Base-by-base conservation (phyloP, 2,888 invertebrate genomes). In the Baronia brevicornis region DNA sequence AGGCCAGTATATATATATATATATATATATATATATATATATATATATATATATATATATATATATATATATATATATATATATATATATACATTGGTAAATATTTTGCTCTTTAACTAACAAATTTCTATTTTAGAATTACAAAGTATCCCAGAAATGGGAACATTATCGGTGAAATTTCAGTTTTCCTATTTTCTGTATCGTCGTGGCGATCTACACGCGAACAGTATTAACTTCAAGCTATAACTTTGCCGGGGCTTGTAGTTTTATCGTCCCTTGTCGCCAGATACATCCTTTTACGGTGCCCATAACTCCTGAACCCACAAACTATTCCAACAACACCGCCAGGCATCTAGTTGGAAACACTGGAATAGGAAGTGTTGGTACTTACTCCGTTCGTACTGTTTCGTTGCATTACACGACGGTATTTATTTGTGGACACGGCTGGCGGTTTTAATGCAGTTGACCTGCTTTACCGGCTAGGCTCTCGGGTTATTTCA, bases 261-360 rank as follows among this genome's bases (percentile, higher is more conserved):
- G 63, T 60, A 54, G 57, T 54, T 71, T 75, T 75, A 75, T 74
- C 67, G 70, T 56, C 43, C 43, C 50, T 48, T 53, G 61, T 58
- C 54, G 54, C 51, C 52, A 56, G 63, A 67, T 63, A 73, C 72
- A 69, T 75, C 70, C 71, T 63, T 67, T 68, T 64, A 68, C 58
- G 56, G 60, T 37, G 51, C 32, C 55, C 54, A 63, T 74, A 74
- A 73, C 51, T 74, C 59, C 43, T 54, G 47, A 44, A 57, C 61
- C 56, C 52, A 55, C 60, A 61, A 65, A 61, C 63, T 63, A 62
- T 60, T 50, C 57, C 51, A 56, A 57, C 54, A 41, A 48, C 45
- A 41, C 48, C 44, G 33, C 36, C 36, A 39, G 40, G 46, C 35
- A n/a, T 22, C 18, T 36, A 9, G 33, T 14, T 22, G 26, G 30